Evolutionary conservation across 2,888 invertebrate genomes (phyloP).

Genomic region (Julus scanicus): DNA sequence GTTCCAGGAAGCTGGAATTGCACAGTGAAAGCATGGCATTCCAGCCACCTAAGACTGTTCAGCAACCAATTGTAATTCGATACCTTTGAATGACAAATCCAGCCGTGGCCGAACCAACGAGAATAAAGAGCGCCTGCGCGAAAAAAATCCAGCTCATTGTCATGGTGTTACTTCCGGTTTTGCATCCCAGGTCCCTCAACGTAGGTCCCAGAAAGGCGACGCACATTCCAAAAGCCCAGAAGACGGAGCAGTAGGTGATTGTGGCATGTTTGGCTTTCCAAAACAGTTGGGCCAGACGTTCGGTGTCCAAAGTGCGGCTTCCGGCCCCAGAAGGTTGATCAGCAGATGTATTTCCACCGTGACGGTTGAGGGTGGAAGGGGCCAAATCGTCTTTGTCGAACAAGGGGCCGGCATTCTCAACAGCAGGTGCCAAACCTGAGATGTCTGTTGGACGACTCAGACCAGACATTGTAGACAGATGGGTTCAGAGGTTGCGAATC

Average conservation of each 20-base stretch:
- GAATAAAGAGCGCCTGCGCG: conserved; percentile 67
- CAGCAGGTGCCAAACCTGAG: not conserved
- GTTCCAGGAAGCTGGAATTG: no score
- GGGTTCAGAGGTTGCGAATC: not conserved
- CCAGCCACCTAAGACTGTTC: no score
- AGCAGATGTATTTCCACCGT: not conserved
- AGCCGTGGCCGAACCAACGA: conserved; percentile 67
- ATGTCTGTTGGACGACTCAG: not conserved
- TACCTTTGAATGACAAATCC: conserved; percentile 59
- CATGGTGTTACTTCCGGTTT: conserved; percentile 66
- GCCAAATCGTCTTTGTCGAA: not conserved
- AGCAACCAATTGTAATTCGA: no score
- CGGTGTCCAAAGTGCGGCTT: not conserved
- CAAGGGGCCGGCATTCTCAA: not conserved
- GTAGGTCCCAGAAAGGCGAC: conserved; percentile 69
- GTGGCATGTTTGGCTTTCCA: conserved; percentile 66
- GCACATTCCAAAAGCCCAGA: conserved; percentile 69
- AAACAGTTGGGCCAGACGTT: conserved; percentile 65
- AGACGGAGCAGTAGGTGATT: conserved; percentile 67
- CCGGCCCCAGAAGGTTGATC: not conserved
- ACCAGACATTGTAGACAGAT: not conserved
- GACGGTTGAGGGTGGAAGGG: not conserved
- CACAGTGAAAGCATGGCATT: no score
- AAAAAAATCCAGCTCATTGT: conserved; percentile 69
- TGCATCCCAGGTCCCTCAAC: conserved; percentile 68